Evolutionary conservation across 2,888 invertebrate genomes (phyloP).

Genomic region (Abrostola triplasia): DNA sequence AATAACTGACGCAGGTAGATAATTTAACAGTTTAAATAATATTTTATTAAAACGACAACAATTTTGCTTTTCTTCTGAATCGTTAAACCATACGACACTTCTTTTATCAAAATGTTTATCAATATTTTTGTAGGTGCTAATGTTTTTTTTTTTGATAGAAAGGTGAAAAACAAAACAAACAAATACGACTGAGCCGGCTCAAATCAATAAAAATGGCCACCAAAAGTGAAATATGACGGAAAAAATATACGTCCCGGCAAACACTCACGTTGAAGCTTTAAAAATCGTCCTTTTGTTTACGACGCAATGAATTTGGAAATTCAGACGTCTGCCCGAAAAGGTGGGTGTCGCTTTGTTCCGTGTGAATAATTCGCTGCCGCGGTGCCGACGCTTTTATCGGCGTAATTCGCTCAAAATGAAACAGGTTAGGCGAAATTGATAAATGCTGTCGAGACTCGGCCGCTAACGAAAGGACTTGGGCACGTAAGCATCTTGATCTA

Average conservation of each 20-base stretch:
- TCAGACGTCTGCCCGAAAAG: constrained; percentile 78
- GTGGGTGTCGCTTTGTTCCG: constrained; percentile 76
- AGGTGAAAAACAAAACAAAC: constrained; percentile 11
- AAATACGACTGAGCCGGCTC: constrained; percentile 24
- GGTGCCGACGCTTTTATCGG: constrained; percentile 66
- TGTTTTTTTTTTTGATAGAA: background rate
- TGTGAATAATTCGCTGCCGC: constrained; percentile 71
- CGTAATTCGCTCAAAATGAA: constrained; percentile 75
- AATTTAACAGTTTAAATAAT: too few relatives aligned
- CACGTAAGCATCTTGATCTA: constrained; percentile 15
- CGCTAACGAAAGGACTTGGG: constrained; percentile 17
- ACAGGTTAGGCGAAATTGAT: constrained; percentile 75
- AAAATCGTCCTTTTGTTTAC: constrained; percentile 81
- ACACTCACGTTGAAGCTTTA: constrained; percentile 67
- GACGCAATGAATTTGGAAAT: constrained; percentile 80
- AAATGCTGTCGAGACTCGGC: constrained; percentile 62
- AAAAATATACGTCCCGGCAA: constrained; percentile 54
- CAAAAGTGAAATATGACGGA: constrained; percentile 68
- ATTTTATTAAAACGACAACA: too few relatives aligned
- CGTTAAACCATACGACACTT: too few relatives aligned
- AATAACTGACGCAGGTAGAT: too few relatives aligned
- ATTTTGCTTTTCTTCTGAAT: too few relatives aligned
- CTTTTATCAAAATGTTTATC: background rate
- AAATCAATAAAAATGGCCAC: constrained; percentile 51
- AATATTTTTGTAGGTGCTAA: background rate